Percentiles rank a stretch among this genome's conserved stretches.
Evolutionary conservation across 2,113 vertebrate genomes (phyloP).

Genomic region (Phylloscopus trochilus): DNA sequence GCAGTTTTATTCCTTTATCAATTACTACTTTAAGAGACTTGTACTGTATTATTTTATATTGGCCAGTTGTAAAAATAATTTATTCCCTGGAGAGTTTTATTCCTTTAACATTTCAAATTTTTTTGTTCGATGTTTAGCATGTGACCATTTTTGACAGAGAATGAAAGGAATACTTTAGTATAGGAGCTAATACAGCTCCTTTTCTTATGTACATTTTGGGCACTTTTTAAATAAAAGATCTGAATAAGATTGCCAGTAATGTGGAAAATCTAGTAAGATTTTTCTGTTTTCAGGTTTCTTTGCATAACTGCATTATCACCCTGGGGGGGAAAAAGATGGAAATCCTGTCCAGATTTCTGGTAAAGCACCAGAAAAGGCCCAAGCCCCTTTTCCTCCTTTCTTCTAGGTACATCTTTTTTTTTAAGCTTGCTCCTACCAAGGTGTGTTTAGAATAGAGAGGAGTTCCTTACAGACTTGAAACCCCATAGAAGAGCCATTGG

Average conservation of each 20-base stretch:
- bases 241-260: neutral
- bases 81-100: slow-evolving; percentile 38
- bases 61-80: slow-evolving; percentile 61
- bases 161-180: neutral
- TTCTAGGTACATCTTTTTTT: neutral
- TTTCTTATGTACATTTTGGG: neutral
- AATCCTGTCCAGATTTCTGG: neutral
- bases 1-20: slow-evolving; percentile 63
- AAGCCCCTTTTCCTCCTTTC: neutral
- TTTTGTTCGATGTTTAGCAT: slow-evolving; percentile 35
- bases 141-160: slow-evolving; percentile 12
- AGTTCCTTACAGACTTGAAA: neutral
- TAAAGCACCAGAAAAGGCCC: neutral
- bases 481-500: neutral
- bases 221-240: neutral
- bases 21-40: slow-evolving; percentile 54
- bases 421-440: neutral
- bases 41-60: slow-evolving; percentile 62
- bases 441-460: neutral
- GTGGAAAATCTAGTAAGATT: neutral
- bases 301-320: neutral
- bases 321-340: rapidly evolving
- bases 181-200: neutral
- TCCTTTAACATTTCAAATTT: slow-evolving; percentile 52
- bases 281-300: neutral